Base-by-base conservation (phyloP, 2,113 vertebrate species). In the Mesocricetus auratus region DNA sequence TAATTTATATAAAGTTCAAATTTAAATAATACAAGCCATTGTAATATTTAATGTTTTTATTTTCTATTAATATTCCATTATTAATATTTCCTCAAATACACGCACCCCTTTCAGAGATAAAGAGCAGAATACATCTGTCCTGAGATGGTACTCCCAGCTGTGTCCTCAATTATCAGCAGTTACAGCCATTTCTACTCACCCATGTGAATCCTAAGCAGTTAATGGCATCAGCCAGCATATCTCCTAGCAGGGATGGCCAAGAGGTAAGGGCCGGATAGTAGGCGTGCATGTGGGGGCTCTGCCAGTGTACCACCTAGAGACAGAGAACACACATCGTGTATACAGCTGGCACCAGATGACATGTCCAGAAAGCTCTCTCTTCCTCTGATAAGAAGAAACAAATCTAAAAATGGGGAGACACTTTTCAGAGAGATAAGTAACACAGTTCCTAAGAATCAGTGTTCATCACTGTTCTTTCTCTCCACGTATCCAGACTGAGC, bases 131-230 rank as follows among this genome's bases (percentile, higher is more conserved):
- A 5, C 1, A 17, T 33, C 58, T 73, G 29, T 11, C 75, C 53
- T 60, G 24, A 56, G 16, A 60, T n/a, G 58, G 39, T 45, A 50
- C 26, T 47, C 39, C 56, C 60, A 47, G 42, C 42, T 53, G 1
- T 2, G 16, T 31, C 21, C 50, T 69, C 73, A 64, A 3, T 0
- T n/a, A 36, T 60, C 45, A 29, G 13, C n/a, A 33, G 50, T 85
- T 58, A 69, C 11, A 31, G 39, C 22, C 33, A 1, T 13, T 56
- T 47, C 50, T 87, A 97, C 97, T 98, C 98, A 99, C 99, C 99
- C 99, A 99, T 91, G 99, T 99, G 98, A 99, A 99, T 98, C 99
- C 99, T 86, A 99, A 98, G 98, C 99, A 99, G 98, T 99, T 99
- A 95, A 99, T 99, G 96, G 99, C 99, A 29, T 99, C 99, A 0